Evolutionary conservation across 2,888 invertebrate species (phyloP), one percentile per base, ranked within the genome.

Genomic region (Philhelius pedissequus): DNA sequence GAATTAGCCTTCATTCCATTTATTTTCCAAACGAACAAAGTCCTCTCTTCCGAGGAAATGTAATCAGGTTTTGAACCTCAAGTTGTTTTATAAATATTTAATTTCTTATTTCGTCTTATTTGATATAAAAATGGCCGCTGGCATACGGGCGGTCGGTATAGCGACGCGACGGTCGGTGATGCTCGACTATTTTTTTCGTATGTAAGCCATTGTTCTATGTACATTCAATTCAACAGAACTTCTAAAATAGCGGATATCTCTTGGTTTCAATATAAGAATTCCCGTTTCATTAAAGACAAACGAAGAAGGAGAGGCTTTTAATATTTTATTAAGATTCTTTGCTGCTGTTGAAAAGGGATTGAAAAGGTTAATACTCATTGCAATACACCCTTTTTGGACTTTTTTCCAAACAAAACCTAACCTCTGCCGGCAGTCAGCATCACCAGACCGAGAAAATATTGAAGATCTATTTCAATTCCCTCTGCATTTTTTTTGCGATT

Each of bases 381-480:
- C 18, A 6, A 22, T 48, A 32, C n/a, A n/a, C n/a, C 48, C 32
- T 3, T 45, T 48, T 30, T 4, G 40, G 15, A 18, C 43, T 60
- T 18, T 11, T 6, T 43, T 40, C 27, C 22, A 40, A 30, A 30
- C n/a, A 27, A 27, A 62, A 62, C 27, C 40, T 62, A 27, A 27
- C 30, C 20, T n/a, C 2, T 2, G 0, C 15, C 2, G 13, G 8
- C 30, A 27, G 27, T 27, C 6, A n/a, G n/a, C n/a, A n/a, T n/a
- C n/a, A n/a, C n/a, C n/a, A 25, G 1, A 11, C 1, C 25, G n/a
- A 40, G 7, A 40, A 60, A 40, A 38, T 32, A 62, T 43, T 30
- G 4, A 43, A 62, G 20, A 35, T 48, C 64, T 64, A 32, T 43
- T 62, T 62, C 62, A 62, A 62, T 62, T 64, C 32, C 64, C 64